These are phyloP conservation scores for Malurus splendens DNA, from an alignment of 2,797 vertebrate species.

Conservation along the genomic window DNA sequence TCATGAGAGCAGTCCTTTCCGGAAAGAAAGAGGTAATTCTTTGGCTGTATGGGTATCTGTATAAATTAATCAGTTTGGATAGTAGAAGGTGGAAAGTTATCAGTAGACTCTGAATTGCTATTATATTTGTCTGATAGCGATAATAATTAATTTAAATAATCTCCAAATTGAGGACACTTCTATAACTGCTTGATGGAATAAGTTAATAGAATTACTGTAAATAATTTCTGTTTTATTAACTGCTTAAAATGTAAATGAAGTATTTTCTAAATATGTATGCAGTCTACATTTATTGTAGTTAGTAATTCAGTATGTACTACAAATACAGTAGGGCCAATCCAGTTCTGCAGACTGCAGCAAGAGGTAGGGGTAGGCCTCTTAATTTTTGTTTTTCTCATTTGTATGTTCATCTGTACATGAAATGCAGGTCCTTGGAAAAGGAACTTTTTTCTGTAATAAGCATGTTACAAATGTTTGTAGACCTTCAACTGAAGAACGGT, in stretches of 20 bases:
- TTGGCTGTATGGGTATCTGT: not conserved
- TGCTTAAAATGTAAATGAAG: not conserved
- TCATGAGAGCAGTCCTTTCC: not conserved
- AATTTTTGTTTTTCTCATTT: not conserved
- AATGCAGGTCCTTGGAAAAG: not conserved
- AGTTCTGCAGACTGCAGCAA: not conserved
- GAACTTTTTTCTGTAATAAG: not conserved
- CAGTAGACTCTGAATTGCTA: not conserved
- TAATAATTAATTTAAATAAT: not conserved
- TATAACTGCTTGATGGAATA: not conserved
- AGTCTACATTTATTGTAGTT: not conserved
- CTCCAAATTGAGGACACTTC: not conserved
- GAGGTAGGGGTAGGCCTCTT: not conserved
- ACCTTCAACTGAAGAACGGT: not conserved
- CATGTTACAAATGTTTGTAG: not conserved
- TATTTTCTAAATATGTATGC: not conserved
- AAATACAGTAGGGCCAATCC: not conserved
- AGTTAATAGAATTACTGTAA: not conserved
- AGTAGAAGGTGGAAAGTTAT: not conserved
- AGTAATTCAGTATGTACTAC: not conserved
- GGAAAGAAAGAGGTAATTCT: not conserved
- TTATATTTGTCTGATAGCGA: not conserved
- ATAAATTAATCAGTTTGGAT: not conserved
- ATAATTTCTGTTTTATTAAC: not conserved
- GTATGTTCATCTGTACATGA: not conserved